phyloP scores from a whole-genome alignment of 2,888 invertebrate species.

The Spilarctia lutea region DNA sequence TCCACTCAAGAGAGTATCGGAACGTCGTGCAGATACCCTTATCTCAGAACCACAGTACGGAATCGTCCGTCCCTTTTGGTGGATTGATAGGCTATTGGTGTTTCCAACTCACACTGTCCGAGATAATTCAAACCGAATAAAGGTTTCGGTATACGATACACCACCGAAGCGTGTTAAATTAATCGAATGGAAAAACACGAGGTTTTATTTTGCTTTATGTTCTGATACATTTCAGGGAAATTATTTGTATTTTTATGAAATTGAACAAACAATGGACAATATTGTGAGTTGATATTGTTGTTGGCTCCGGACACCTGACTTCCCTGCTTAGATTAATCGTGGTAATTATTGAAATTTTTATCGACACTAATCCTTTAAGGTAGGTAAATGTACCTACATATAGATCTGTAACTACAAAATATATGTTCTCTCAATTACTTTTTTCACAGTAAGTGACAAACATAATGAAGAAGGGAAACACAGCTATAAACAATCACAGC shows the following conservation, averaged over 20 bases:
- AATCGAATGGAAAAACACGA: conserved; percentile 29
- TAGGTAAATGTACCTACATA: neutral
- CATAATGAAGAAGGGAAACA: too few relatives aligned
- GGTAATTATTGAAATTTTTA: too few relatives aligned
- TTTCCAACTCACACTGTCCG: conserved; percentile 30
- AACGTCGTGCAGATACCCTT: conserved; percentile 7
- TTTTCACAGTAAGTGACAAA: too few relatives aligned
- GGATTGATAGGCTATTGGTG: conserved; percentile 47
- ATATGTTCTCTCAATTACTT: too few relatives aligned
- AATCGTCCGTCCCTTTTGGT: conserved; percentile 40
- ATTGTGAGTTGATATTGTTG: neutral
- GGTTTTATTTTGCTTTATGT: conserved; percentile 1
- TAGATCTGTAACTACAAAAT: neutral
- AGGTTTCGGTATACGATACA: conserved; percentile 35
- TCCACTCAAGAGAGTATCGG: conserved; percentile 6
- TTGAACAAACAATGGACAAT: neutral
- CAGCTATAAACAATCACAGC: neutral
- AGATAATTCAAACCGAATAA: conserved; percentile 30
- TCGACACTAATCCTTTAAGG: too few relatives aligned
- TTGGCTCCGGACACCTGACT: too few relatives aligned
- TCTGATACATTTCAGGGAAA: neutral
- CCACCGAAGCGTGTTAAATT: conserved; percentile 37
- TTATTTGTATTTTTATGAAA: neutral
- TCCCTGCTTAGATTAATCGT: too few relatives aligned
- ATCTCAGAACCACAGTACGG: conserved; percentile 23